Conservation (phyloP, 2,113 vertebrate genomes). For the Chinchilla lanigera region DNA sequence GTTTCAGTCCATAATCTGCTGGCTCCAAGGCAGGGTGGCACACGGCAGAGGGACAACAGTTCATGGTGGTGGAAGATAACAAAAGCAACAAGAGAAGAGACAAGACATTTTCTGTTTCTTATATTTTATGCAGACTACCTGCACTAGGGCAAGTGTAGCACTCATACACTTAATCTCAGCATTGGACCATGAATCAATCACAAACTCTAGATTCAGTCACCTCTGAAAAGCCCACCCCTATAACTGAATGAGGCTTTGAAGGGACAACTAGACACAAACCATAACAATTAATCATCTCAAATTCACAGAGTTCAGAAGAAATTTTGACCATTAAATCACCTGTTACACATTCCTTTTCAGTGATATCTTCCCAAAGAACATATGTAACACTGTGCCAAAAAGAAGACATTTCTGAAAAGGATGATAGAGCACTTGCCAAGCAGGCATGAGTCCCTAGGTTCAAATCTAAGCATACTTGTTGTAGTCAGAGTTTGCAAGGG, state of each 20-base stretch:
- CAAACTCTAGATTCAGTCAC: neutral
- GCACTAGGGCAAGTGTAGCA: too few species aligned
- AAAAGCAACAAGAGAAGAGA: too few species aligned
- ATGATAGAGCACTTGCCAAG: neutral
- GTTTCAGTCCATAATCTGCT: too few species aligned
- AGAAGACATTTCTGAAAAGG: neutral
- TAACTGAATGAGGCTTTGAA: neutral
- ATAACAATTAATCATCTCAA: neutral
- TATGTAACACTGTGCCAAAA: neutral
- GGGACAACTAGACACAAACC: neutral
- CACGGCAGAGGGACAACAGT: too few species aligned
- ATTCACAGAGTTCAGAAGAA: neutral
- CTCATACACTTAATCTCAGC: too few species aligned
- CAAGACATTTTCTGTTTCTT: too few species aligned
- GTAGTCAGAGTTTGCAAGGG: neutral
- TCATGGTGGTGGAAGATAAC: too few species aligned
- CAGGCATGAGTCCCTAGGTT: neutral
- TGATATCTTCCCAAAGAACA: neutral
- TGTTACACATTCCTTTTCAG: slow-evolving; percentile 31
- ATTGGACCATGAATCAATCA: too few species aligned
- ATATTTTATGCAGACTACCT: too few species aligned
- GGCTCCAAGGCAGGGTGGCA: too few species aligned
- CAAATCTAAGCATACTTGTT: neutral
- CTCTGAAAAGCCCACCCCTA: neutral
- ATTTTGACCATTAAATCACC: neutral